A percentile compares a stretch with the other conserved stretches of the same genome.
Conservation (phyloP, 2,888 invertebrate species). For the Toxonevra muliebris region DNA sequence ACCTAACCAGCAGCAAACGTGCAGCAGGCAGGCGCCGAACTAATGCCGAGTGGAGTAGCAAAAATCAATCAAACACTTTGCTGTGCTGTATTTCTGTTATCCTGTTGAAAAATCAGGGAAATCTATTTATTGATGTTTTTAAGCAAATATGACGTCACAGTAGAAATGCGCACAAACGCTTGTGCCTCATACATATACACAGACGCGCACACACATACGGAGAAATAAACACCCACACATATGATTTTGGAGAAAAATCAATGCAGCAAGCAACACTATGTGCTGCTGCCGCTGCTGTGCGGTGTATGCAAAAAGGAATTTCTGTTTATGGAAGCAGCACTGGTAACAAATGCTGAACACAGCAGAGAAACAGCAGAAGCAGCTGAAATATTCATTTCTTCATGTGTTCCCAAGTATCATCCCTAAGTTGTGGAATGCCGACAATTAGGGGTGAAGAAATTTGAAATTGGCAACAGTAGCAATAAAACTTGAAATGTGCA, state of each 20-base stretch:
- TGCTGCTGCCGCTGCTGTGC: background rate
- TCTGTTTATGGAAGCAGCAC: slow-evolving; percentile 6
- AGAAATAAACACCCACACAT: background rate
- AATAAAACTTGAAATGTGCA: background rate
- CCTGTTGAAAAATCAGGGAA: slow-evolving; percentile 63
- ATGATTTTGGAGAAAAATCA: background rate
- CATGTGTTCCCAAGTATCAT: slow-evolving; percentile 17
- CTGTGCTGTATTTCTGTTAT: slow-evolving; percentile 50
- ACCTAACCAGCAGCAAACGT: too few species aligned
- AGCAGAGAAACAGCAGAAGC: slow-evolving; percentile 20
- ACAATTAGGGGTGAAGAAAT: slow-evolving; percentile 34
- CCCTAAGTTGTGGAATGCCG: slow-evolving; percentile 32
- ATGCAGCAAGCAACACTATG: background rate
- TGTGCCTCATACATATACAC: too few species aligned
- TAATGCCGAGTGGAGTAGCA: background rate
- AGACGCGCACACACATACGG: too few species aligned
- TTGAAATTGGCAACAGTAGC: slow-evolving; percentile 10
- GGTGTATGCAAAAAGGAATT: background rate
- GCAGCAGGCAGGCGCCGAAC: too few species aligned
- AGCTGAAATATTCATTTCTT: background rate
- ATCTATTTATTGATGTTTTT: slow-evolving; percentile 63
- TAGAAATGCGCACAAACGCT: background rate
- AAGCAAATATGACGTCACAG: slow-evolving; percentile 36
- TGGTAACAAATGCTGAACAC: slow-evolving; percentile 21
- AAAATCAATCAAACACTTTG: slow-evolving; percentile 39